A percentile compares a stretch with the other conserved stretches of the same genome.
Evolutionary conservation across 2,888 invertebrate species (phyloP).

Genomic region (Monoplex corrugatus): DNA sequence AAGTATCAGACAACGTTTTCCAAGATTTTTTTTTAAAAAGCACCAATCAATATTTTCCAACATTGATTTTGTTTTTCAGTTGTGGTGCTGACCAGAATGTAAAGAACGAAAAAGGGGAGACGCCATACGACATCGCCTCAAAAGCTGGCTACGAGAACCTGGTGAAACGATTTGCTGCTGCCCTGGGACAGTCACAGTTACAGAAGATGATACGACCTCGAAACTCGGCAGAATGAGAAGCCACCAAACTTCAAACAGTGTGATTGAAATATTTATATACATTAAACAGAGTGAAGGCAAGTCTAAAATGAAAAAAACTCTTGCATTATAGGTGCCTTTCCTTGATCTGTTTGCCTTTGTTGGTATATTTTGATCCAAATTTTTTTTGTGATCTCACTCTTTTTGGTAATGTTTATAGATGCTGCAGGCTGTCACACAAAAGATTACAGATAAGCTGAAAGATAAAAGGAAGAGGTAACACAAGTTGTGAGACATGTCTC

Average conservation of each 20-base stretch:
- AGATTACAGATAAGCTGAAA: no score
- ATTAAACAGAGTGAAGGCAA: background rate
- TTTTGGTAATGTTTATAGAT: no score
- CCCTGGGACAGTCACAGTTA: constrained; percentile 78
- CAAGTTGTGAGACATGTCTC: no score
- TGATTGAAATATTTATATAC: background rate
- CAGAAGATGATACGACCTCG: constrained; percentile 77
- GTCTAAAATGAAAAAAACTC: background rate
- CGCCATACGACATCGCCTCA: constrained; percentile 80
- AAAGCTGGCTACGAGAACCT: constrained; percentile 78
- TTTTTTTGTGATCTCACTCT: no score
- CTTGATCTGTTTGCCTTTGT: no score
- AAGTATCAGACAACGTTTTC: no score
- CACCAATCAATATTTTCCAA: no score
- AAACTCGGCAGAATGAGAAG: constrained; percentile 50
- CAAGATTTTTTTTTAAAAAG: no score
- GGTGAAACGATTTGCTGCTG: constrained; percentile 77
- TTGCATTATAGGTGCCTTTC: background rate
- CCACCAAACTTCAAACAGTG: background rate
- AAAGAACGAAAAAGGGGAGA: constrained; percentile 81
- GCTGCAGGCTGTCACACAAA: no score
- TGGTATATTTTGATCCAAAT: no score
- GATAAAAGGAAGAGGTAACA: no score
- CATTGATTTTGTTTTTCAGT: no score
- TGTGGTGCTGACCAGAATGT: constrained; percentile 77